phyloP scores from a whole-genome alignment of 2,113 vertebrate genomes.

The Aythya baeri region DNA sequence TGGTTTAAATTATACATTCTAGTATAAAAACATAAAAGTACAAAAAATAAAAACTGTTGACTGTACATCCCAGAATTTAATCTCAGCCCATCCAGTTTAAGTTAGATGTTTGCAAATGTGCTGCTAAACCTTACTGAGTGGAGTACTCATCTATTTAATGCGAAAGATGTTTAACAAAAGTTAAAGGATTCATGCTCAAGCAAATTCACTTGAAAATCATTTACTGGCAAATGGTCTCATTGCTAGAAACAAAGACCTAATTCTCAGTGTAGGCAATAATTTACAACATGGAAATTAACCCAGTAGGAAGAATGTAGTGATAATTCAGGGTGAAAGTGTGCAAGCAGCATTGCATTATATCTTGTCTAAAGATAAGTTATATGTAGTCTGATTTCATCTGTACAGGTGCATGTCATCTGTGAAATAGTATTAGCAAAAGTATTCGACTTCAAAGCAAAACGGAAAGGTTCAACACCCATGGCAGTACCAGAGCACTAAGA shows the following conservation, averaged over 20 bases:
- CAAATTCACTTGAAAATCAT: background rate
- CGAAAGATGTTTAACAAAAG: background rate
- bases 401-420: slow-evolving; percentile 40
- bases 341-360: background rate
- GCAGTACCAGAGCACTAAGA: background rate
- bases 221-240: background rate
- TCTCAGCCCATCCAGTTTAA: background rate
- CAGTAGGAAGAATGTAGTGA: background rate
- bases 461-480: background rate
- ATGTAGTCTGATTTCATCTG: slow-evolving; percentile 6
- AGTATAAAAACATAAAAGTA: background rate
- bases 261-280: background rate
- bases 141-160: background rate
- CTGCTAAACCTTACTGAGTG: background rate
- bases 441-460: background rate
- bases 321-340: slow-evolving; percentile 27
- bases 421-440: slow-evolving; percentile 33
- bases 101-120: background rate
- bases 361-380: slow-evolving; percentile 44
- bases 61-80: background rate
- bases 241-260: background rate
- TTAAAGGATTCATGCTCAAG: background rate
- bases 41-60: background rate
- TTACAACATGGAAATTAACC: background rate
- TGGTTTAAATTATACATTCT: background rate